phyloP scores from a whole-genome alignment of 2,797 vertebrate species.

The Helicolenus hilgendorfi region DNA sequence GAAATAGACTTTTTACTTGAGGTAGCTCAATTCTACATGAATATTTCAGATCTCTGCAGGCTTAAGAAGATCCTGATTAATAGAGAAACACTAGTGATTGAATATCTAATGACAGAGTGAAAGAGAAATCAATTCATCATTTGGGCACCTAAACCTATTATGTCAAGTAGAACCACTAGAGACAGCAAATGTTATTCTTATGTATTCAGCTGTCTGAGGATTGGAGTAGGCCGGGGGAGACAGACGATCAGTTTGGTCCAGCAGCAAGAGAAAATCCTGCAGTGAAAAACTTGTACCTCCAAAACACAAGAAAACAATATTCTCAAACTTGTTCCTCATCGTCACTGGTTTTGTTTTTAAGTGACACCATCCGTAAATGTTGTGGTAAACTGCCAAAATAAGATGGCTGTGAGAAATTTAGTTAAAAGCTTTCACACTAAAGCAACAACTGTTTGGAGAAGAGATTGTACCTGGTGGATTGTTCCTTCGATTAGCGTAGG shows the following conservation, averaged over 20 bases:
- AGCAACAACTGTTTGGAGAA: neutral
- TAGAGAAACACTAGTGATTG: neutral
- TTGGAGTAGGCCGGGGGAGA: neutral
- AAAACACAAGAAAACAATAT: neutral
- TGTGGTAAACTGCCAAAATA: neutral
- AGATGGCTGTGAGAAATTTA: neutral
- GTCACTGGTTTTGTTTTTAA: neutral
- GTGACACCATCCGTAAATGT: neutral
- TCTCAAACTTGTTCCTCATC: neutral
- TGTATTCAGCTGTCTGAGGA: neutral
- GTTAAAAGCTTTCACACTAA: neutral
- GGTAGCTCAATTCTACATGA: neutral
- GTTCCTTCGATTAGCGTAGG: conserved; percentile 91
- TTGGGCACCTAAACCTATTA: neutral
- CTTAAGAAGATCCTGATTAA: neutral
- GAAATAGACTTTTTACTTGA: neutral
- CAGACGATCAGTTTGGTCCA: neutral
- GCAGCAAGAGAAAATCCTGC: neutral
- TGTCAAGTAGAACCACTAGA: neutral
- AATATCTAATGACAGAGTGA: neutral
- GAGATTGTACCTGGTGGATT: conserved; percentile 89
- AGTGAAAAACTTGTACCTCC: neutral
- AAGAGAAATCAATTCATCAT: neutral
- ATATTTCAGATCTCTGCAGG: neutral
- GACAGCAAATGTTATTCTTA: neutral